A percentile compares a stretch with the other conserved stretches of the same genome.
Conservation (phyloP, 2,113 vertebrate species). For the Ailuropoda melanoleuca region DNA sequence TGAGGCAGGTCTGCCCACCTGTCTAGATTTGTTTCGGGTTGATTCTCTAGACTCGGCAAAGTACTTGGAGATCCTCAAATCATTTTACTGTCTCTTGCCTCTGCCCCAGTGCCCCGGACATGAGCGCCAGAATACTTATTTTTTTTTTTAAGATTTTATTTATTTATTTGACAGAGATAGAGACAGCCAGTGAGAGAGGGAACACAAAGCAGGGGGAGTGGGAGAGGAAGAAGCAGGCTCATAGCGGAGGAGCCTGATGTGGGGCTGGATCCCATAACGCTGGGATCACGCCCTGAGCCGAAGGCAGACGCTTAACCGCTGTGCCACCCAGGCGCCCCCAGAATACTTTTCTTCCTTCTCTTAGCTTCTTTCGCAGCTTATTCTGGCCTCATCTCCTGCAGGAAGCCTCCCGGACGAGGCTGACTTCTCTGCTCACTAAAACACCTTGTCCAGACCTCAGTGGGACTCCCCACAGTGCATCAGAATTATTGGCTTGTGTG, state of each 20-base stretch:
- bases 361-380: neutral
- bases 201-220: too few relatives aligned
- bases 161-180: too few relatives aligned
- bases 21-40: neutral
- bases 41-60: neutral
- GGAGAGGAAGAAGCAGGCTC: too few relatives aligned
- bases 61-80: neutral
- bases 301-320: too few relatives aligned
- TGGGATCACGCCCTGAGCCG: too few relatives aligned
- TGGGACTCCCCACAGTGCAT: neutral
- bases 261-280: too few relatives aligned
- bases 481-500: neutral
- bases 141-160: too few relatives aligned
- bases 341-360: neutral
- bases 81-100: neutral
- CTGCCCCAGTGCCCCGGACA: neutral
- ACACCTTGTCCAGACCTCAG: neutral
- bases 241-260: too few relatives aligned
- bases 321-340: too few relatives aligned
- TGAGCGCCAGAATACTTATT: too few relatives aligned
- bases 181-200: too few relatives aligned
- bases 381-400: neutral
- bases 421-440: neutral
- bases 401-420: neutral
- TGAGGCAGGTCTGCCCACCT: neutral